phyloP scores from a whole-genome alignment of 2,113 vertebrate species.

The Hirundichthys speculiger region DNA sequence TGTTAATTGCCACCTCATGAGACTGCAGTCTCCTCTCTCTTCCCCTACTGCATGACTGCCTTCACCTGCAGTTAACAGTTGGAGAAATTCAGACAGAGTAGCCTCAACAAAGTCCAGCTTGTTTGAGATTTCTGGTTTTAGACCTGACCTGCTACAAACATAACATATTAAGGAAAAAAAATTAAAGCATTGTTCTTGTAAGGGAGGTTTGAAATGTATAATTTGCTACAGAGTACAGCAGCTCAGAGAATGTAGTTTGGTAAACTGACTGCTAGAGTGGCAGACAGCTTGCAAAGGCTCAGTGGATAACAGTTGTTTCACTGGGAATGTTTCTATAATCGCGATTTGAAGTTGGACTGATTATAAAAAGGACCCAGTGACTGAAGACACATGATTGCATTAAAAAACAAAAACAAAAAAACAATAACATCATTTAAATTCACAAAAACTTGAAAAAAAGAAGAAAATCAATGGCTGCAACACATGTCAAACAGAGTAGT shows the following conservation, averaged over 20 bases:
- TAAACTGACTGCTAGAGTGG: conserved; percentile 1
- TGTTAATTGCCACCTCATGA: neutral
- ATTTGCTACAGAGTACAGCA: neutral
- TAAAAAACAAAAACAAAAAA: neutral
- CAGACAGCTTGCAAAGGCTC: neutral
- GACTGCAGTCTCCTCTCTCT: neutral
- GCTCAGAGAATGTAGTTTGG: neutral
- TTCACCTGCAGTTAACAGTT: conserved; percentile 21
- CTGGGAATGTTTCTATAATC: neutral
- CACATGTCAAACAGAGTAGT: neutral
- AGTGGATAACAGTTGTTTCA: neutral
- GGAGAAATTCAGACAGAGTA: neutral
- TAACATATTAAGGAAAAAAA: neutral
- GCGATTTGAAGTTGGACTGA: neutral
- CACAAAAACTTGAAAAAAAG: conserved; percentile 5
- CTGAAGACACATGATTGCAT: conserved; percentile 41
- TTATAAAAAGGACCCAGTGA: neutral
- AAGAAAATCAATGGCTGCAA: conserved; percentile 5
- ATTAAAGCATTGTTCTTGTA: neutral
- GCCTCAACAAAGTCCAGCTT: neutral
- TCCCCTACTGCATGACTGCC: neutral
- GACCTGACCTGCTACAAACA: neutral
- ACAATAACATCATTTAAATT: conserved; percentile 3
- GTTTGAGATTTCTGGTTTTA: neutral
- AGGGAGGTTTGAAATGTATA: neutral